A percentile compares a stretch with the other conserved stretches of the same genome.
Evolutionary conservation across 2,888 invertebrate species (phyloP).

Genomic region (Drosophila recens): DNA sequence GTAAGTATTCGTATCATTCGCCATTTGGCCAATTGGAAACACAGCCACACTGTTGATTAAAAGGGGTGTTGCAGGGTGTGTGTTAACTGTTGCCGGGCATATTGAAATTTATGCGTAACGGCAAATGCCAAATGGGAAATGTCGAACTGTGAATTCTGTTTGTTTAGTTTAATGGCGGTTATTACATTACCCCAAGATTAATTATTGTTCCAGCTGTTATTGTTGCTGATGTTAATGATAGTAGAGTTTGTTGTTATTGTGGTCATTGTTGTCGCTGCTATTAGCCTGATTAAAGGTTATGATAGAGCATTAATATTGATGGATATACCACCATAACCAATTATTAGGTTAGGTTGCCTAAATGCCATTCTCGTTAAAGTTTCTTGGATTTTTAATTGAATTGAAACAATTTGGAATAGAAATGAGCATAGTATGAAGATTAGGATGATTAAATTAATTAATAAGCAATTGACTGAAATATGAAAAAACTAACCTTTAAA

Average conservation of each 20-base stretch:
- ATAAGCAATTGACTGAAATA: too few species aligned
- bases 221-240: constrained; percentile 35
- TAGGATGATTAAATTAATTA: too few species aligned
- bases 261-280: constrained; percentile 24
- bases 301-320: not conserved
- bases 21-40: constrained; percentile 42
- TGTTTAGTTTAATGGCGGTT: constrained; percentile 75
- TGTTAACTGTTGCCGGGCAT: constrained; percentile 40
- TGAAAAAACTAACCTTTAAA: too few species aligned
- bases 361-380: not conserved
- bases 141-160: constrained; percentile 51
- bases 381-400: not conserved
- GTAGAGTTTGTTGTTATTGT: constrained; percentile 9
- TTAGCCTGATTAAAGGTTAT: constrained; percentile 60
- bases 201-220: constrained; percentile 57
- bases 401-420: not conserved
- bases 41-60: constrained; percentile 27
- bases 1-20: constrained; percentile 16
- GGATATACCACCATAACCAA: not conserved
- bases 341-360: not conserved
- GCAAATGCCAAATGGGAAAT: constrained; percentile 32
- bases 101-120: constrained; percentile 70
- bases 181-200: constrained; percentile 68
- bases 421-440: too few species aligned
- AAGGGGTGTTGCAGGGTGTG: not conserved